Conservation (phyloP, 1,140 invertebrate genomes). For the Bombyx mori region DNA sequence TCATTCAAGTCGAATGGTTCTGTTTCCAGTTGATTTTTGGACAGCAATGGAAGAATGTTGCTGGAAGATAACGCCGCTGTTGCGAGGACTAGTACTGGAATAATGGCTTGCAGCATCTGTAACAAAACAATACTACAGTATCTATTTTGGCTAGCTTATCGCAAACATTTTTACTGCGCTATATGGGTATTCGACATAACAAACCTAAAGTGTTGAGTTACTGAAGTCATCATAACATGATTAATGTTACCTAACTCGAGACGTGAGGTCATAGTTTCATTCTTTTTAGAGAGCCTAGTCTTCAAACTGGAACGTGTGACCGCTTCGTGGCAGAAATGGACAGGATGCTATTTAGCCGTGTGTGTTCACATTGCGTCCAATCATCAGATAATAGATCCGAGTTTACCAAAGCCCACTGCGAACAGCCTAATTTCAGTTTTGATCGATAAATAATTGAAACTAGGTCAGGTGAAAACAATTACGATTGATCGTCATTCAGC, state of each 20-base stretch:
- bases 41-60: slow-evolving; percentile 51
- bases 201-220: too few relatives aligned
- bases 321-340: too few relatives aligned
- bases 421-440: background rate
- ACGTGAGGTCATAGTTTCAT: too few relatives aligned
- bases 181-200: too few relatives aligned
- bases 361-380: too few relatives aligned
- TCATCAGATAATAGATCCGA: background rate
- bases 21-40: slow-evolving; percentile 33
- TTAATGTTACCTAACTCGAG: too few relatives aligned
- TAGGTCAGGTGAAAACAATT: slow-evolving; percentile 1
- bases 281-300: too few relatives aligned
- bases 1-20: slow-evolving; percentile 28
- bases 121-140: slow-evolving; percentile 27
- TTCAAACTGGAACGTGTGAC: too few relatives aligned
- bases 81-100: slow-evolving; percentile 43
- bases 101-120: slow-evolving; percentile 47
- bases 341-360: too few relatives aligned
- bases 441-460: background rate
- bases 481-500: background rate
- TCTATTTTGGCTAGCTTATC: background rate
- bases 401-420: background rate
- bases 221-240: too few relatives aligned
- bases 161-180: background rate
- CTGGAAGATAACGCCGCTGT: slow-evolving; percentile 49